A percentile compares a stretch with the other conserved stretches of the same genome.
These are phyloP conservation scores for Xestia c-nigrum DNA, from an alignment of 2,888 invertebrate genomes.

Conservation along the genomic window DNA sequence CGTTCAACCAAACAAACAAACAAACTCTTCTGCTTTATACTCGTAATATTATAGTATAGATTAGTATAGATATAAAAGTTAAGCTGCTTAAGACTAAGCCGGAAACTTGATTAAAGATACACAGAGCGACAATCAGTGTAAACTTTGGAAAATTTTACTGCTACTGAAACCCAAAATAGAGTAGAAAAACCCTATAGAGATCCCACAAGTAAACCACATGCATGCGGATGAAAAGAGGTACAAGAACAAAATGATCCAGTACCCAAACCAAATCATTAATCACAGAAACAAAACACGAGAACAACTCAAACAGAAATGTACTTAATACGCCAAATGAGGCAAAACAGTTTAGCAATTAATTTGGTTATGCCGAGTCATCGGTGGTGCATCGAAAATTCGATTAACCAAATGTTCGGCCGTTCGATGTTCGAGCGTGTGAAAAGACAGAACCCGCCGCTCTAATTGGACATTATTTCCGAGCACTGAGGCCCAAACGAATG, in stretches of 20 bases:
- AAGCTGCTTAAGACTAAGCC: too few relatives aligned
- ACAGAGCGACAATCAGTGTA: not conserved
- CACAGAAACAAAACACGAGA: slow-evolving; percentile 12
- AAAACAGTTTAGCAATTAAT: slow-evolving; percentile 60
- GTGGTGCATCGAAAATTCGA: slow-evolving; percentile 53
- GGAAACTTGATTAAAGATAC: not conserved
- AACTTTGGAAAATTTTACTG: not conserved
- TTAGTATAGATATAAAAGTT: too few relatives aligned
- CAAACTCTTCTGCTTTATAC: too few relatives aligned
- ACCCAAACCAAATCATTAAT: slow-evolving; percentile 11
- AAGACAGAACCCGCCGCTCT: slow-evolving; percentile 37
- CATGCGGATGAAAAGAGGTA: not conserved
- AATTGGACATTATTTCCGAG: slow-evolving; percentile 46
- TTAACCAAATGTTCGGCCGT: slow-evolving; percentile 53
- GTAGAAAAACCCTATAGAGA: not conserved
- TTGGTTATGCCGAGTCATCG: slow-evolving; percentile 42
- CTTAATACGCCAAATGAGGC: slow-evolving; percentile 34
- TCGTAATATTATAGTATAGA: too few relatives aligned
- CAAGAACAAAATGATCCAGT: not conserved
- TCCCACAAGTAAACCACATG: not conserved
- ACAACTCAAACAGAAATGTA: slow-evolving; percentile 26
- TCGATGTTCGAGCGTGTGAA: slow-evolving; percentile 41
- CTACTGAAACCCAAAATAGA: not conserved
- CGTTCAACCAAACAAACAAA: too few relatives aligned
- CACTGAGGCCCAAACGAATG: slow-evolving; percentile 14